Base-by-base conservation (phyloP, 2,797 vertebrate species). In the Tachyglossus aculeatus region DNA sequence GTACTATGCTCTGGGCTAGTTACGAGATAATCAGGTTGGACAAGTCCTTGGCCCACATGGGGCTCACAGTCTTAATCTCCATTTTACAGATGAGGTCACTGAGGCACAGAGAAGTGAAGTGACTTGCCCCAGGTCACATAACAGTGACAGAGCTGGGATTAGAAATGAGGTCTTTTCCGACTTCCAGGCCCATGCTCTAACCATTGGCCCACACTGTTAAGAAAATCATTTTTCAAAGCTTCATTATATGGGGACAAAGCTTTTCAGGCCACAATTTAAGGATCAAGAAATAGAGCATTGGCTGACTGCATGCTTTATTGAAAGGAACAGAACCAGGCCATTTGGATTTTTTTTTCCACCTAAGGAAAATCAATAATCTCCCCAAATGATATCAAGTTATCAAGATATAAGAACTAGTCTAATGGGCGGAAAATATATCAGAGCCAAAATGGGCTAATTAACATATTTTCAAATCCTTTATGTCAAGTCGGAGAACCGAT, bases 351-450 rank as follows among this genome's bases (percentile, higher is more conserved):
- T 24, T 8, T 51, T 51, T n/a, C n/a, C 39, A 59, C 44, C 56
- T 53, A 14, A 52, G 65, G 24, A 55, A 7, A 64, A 57, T 77
- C 50, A 70, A 33, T 77, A 68, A 69, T 57, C 58, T 82, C 67
- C 52, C 47, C 61, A 70, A 77, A 76, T 66, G 43, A 63, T 25
- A 78, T 27, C 21, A 80, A 80, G 71, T 80, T 80, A 68, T 27
- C 31, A 71, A 0, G 38, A 71, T 71, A 81, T 76, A 29, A 58
- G 50, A 59, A 0, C 0, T 48, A 36, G 0, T 0, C 47, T 55
- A 66, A 39, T 74, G 61, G 62, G 25, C 83, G 39, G 72, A 67
- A 75, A 41, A 39, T 29, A 25, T 3, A 2, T 14, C 22, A 41
- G 54, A 40, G 33, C 34, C 52, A 34, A 68, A 76, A 12, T 1